Percentiles rank a stretch among this genome's conserved stretches.
phyloP scores from a whole-genome alignment of 2,888 invertebrate genomes.

The Leptinotarsa haldemani region DNA sequence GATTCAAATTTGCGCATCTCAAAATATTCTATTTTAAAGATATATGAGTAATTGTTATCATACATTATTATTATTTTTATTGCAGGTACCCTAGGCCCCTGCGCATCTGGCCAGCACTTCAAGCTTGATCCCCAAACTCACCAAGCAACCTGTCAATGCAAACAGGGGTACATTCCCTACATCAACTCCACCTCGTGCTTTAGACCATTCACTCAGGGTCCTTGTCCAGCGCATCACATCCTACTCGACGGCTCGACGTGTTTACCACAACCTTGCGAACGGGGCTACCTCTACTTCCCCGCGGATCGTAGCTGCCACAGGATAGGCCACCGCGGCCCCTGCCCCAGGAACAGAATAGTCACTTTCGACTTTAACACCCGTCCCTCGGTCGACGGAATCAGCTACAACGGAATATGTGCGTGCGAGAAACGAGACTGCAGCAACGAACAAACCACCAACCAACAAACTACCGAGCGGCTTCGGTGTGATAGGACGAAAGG shows the following conservation, averaged over 20 bases:
- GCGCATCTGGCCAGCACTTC: conserved; percentile 79
- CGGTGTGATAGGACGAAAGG: conserved; percentile 64
- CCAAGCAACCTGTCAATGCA: conserved; percentile 76
- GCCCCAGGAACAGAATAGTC: conserved; percentile 77
- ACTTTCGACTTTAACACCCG: conserved; percentile 84
- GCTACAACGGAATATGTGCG: conserved; percentile 85
- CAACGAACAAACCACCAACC: conserved; percentile 25
- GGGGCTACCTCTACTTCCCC: conserved; percentile 82
- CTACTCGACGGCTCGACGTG: conserved; percentile 78
- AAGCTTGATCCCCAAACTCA: conserved; percentile 67
- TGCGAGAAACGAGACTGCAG: conserved; percentile 65
- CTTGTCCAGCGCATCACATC: conserved; percentile 78
- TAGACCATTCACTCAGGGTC: conserved; percentile 82
- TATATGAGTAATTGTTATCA: not conserved
- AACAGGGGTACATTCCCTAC: conserved; percentile 75
- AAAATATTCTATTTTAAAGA: no score
- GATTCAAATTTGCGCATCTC: no score
- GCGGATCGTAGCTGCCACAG: conserved; percentile 80
- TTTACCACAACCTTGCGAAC: conserved; percentile 77
- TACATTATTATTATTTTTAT: conserved; percentile 17
- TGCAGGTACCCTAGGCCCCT: conserved; percentile 80
- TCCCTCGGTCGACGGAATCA: conserved; percentile 83
- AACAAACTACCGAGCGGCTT: conserved; percentile 38
- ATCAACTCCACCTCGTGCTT: conserved; percentile 77
- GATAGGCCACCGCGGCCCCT: conserved; percentile 83